These are phyloP conservation scores for Acomys russatus DNA, from an alignment of 2,797 vertebrate species.

Conservation along the genomic window DNA sequence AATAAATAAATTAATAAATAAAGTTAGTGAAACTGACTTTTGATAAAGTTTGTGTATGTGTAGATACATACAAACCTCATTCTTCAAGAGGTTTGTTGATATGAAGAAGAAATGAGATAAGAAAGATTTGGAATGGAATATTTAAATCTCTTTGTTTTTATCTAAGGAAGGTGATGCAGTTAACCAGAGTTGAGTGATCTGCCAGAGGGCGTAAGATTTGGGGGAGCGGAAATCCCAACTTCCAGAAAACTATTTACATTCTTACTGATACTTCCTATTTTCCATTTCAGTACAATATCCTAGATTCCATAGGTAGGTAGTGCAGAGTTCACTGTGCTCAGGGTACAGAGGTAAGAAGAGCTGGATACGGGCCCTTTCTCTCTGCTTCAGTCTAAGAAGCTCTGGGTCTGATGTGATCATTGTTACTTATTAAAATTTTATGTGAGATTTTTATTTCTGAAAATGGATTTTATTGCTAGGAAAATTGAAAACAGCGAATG, in stretches of 20 bases:
- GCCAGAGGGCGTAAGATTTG: not conserved
- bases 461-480: not conserved
- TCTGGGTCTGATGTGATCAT: not conserved
- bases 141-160: constrained; percentile 39
- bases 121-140: not conserved
- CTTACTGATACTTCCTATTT: not conserved
- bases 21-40: not conserved
- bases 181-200: not conserved
- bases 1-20: not conserved
- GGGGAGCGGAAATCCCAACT: not conserved
- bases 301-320: not conserved
- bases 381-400: not conserved
- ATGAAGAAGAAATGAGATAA: not conserved
- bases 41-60: not conserved
- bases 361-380: not conserved
- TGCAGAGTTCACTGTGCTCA: not conserved
- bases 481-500: not conserved
- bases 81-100: not conserved
- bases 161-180: not conserved
- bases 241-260: not conserved
- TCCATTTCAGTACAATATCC: not conserved
- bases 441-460: not conserved
- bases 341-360: not conserved
- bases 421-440: not conserved
- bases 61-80: not conserved